These are phyloP conservation scores for Scylla paramamosain DNA, from an alignment of 1,140 invertebrate species.

Conservation along the genomic window DNA sequence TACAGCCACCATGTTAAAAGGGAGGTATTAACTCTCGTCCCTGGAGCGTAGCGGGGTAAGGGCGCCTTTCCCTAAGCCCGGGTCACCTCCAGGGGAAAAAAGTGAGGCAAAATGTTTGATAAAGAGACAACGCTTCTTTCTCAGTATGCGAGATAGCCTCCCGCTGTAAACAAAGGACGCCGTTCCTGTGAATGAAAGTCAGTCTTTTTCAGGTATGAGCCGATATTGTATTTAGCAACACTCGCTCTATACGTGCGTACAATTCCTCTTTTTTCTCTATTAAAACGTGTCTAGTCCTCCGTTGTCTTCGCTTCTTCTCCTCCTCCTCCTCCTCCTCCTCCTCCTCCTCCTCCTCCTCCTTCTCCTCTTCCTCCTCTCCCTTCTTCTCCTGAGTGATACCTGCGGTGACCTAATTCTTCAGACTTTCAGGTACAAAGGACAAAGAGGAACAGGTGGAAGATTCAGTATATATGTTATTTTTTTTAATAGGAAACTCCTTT, in stretches of 20 bases:
- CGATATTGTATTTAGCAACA: conserved; percentile 65
- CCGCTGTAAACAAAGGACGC: conserved; percentile 62
- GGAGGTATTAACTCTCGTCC: conserved; percentile 40
- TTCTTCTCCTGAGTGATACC: no score
- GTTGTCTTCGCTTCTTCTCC: no score
- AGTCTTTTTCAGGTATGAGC: conserved; percentile 70
- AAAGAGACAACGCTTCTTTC: conserved; percentile 75
- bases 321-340: not conserved
- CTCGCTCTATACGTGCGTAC: conserved; percentile 45
- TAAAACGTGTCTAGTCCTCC: no score
- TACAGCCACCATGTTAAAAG: conserved; percentile 59
- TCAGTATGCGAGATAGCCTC: conserved; percentile 68
- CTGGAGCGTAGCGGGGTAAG: conserved; percentile 12
- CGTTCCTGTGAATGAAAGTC: conserved; percentile 68
- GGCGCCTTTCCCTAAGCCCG: conserved; percentile 32
- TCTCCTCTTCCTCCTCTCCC: not conserved
- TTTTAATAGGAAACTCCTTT: no score
- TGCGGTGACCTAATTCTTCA: no score
- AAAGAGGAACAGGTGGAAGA: no score
- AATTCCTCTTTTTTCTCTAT: not conserved
- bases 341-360: not conserved
- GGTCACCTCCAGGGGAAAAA: conserved; percentile 52
- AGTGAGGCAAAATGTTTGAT: conserved; percentile 54
- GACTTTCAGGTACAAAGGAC: no score
- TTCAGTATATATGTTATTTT: no score